Base-by-base conservation (phyloP, 1,140 invertebrate genomes). In the Ceratina japonica region DNA sequence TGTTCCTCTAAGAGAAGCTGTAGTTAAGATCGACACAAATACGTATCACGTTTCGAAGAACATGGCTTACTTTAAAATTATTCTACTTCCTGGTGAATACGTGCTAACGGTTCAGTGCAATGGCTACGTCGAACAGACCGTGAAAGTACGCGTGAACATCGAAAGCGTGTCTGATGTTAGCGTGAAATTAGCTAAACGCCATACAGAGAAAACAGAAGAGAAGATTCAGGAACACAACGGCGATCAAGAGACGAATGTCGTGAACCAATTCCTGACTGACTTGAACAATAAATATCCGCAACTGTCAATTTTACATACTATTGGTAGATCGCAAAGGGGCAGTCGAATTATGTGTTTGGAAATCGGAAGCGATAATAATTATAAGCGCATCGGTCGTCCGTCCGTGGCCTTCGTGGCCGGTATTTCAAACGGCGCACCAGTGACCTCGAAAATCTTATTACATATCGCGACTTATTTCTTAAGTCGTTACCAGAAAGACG, bases 1-100 rank as follows among this genome's bases (percentile, higher is more conserved):
- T 1, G 89, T 93, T 27, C 95, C 96, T 18, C 92, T 98, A 85
- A 90, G 94, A 12, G 94, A 96, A 71, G 97, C 97, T 1, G 94
- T 92, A 0, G 92, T 98, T 0, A 91, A 92, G 58, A 93, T 98
- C 8, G 91, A 94, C 66, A 93, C 93, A 8, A 89, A 92, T 1
- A 89, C 93, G 44, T 94, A 95, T 83, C 91, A 94, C 59, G 94
- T 97, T 0, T 94, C 94, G 0, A 90, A 92, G 79, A 96, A 96
- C 88, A 92, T 93, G 78, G 96, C 95, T 0, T 94, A 94, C 80
- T 97, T 95, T 89, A 95, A 95, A 83, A 92, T 95, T 37, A 94
- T 95, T 87, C 88, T 97, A 56, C 93, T 95, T 10, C 92, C 94
- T 7, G 96, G 95, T 0, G 87, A 92, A 22, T 96, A 96, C 83